phyloP scores from a whole-genome alignment of 2,888 invertebrate species.

The Phlogophora meticulosa region DNA sequence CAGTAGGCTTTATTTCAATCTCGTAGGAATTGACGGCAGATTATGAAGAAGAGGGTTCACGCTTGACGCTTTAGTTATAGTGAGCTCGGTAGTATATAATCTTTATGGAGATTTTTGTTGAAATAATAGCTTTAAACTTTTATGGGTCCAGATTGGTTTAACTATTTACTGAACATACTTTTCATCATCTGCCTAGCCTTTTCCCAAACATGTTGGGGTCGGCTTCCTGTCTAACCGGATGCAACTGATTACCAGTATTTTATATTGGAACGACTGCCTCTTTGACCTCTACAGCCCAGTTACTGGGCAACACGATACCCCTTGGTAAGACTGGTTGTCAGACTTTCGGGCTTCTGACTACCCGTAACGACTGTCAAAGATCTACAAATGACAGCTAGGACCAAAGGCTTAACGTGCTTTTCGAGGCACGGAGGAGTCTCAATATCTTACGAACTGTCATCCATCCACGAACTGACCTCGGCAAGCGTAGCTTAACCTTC shows the following conservation, averaged over 20 bases:
- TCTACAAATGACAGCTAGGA: not conserved
- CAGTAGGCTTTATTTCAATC: constrained; percentile 10
- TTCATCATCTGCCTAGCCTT: too few species aligned
- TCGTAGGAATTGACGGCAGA: constrained; percentile 18
- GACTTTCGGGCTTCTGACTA: not conserved
- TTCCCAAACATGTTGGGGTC: too few species aligned
- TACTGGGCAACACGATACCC: too few species aligned
- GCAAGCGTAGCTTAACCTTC: too few species aligned
- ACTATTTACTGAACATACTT: constrained; percentile 8
- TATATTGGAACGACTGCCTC: too few species aligned
- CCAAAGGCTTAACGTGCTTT: not conserved
- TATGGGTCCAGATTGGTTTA: constrained; percentile 4
- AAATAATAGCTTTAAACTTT: not conserved
- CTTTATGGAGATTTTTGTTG: constrained; percentile 7
- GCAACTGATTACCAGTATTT: too few species aligned
- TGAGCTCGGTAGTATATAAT: not conserved
- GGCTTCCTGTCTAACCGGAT: too few species aligned
- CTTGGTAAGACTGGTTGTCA: too few species aligned
- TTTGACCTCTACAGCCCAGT: too few species aligned
- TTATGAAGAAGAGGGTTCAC: constrained; percentile 1
- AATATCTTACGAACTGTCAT: too few species aligned
- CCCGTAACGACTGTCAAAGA: not conserved
- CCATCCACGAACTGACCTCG: too few species aligned
- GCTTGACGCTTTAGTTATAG: constrained; percentile 12
- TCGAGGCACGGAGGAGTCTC: too few species aligned